Base-by-base conservation (phyloP, 2,113 vertebrate species). In the Ammospiza caudacuta region DNA sequence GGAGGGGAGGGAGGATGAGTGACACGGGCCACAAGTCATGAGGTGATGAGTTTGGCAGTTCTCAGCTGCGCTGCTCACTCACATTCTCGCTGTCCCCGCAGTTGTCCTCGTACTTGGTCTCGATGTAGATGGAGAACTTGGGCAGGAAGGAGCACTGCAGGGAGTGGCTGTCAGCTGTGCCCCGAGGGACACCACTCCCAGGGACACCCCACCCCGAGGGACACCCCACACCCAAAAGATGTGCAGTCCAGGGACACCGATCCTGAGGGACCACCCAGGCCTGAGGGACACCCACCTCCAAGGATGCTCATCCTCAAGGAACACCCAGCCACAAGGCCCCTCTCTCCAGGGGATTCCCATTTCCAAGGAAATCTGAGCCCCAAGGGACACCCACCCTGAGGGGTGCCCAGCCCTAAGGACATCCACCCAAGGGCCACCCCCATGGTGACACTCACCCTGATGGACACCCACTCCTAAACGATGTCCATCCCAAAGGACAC, bases 41-140 rank as follows among this genome's bases (percentile, higher is more conserved):
- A 8, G 2, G 4, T 2, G 11, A 25, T 23, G 70, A 54, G 35
- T 35, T 69, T 55, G 87, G 28, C 11, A 7, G 69, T n/a, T 51
- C 81, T 81, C 84, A 39, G 77, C 54, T 28, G 37, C 0, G 0
- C 39, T 1, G 0, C 49, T 4, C 29, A 98, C 98, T 97, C 97
- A 98, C 98, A 0, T 97, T 97, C 87, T 98, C 96, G 1, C 95
- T 98, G 82, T 97, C 96, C 39, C 98, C 98, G 0, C 97, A 97
- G 92, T 98, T 98, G 90, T 98, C 97, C 79, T 98, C 98, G 21
- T 98, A 98, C 87, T 98, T 98, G 66, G 98, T 98, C 94, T 98
- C 98, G 3, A 98, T 98, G 94, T 98, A 98, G 87, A 98, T 98
- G 80, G 98, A 98, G 97, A 98, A 98, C 81, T 98, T 98, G 35